These are phyloP conservation scores for Bombus polaris DNA, from an alignment of 1,140 invertebrate species.

Conservation along the genomic window DNA sequence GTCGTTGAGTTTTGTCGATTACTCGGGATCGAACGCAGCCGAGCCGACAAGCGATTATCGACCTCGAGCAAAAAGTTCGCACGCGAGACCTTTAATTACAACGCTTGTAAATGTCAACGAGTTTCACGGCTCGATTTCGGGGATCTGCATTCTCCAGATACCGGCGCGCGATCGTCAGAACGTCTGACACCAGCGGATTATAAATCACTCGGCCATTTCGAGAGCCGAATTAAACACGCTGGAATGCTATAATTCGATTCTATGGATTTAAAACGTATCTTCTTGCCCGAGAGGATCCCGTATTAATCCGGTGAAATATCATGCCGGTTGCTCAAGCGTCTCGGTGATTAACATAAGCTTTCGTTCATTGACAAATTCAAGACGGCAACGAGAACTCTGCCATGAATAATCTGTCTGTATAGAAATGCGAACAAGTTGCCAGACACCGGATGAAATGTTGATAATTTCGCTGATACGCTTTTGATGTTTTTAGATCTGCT, in stretches of 20 bases:
- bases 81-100: slow-evolving; percentile 32
- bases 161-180: slow-evolving; percentile 49
- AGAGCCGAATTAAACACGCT: slow-evolving; percentile 58
- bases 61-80: slow-evolving; percentile 5
- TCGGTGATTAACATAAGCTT: slow-evolving; percentile 42
- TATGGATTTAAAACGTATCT: slow-evolving; percentile 39
- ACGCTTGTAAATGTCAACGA: slow-evolving; percentile 40
- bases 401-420: slow-evolving; percentile 15
- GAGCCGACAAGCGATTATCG: slow-evolving; percentile 13
- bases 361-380: slow-evolving; percentile 47
- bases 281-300: neutral
- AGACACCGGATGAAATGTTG: neutral
- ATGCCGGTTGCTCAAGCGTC: neutral
- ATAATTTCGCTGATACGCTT: neutral
- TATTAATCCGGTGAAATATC: slow-evolving; percentile 46
- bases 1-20: neutral
- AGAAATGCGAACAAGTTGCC: neutral
- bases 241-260: slow-evolving; percentile 60
- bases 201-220: slow-evolving; percentile 59
- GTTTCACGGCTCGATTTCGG: slow-evolving; percentile 37
- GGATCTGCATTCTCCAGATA: slow-evolving; percentile 56
- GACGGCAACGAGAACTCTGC: slow-evolving; percentile 15
- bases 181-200: slow-evolving; percentile 56
- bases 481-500: neutral
- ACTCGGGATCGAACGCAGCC: neutral